phyloP scores from a whole-genome alignment of 2,113 vertebrate genomes.

The Numida meleagris region DNA sequence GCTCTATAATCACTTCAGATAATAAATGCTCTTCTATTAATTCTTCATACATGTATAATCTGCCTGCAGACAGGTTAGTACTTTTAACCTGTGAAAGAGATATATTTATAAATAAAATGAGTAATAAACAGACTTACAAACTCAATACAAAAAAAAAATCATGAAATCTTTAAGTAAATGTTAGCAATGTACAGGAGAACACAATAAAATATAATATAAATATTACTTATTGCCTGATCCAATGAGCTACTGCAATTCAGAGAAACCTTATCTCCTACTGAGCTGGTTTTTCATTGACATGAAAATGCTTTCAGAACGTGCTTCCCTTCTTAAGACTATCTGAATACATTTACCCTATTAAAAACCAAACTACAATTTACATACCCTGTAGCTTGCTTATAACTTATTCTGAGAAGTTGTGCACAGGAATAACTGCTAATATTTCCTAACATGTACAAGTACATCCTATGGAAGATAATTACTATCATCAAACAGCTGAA shows the following conservation, averaged over 20 bases:
- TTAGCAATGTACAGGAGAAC: background rate
- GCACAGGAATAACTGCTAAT: background rate
- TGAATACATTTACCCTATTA: background rate
- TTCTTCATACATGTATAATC: constrained; percentile 68
- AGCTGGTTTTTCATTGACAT: background rate
- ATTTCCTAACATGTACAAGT: background rate
- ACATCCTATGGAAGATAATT: background rate
- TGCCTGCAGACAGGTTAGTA: constrained; percentile 18
- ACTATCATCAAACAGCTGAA: background rate
- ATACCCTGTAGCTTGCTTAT: background rate
- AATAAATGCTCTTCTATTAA: constrained; percentile 81
- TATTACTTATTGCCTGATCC: background rate
- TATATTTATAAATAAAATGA: background rate
- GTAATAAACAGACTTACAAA: background rate
- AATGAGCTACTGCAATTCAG: background rate
- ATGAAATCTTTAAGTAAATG: background rate
- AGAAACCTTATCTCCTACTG: background rate
- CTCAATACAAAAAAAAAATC: background rate
- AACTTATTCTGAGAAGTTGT: background rate
- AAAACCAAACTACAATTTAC: background rate
- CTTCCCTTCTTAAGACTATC: background rate
- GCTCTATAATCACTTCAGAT: constrained; percentile 85
- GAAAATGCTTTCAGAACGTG: background rate
- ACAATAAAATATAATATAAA: background rate
- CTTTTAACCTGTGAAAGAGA: constrained; percentile 66